phyloP scores from a whole-genome alignment of 2,797 vertebrate genomes.

The Semotilus atromaculatus region DNA sequence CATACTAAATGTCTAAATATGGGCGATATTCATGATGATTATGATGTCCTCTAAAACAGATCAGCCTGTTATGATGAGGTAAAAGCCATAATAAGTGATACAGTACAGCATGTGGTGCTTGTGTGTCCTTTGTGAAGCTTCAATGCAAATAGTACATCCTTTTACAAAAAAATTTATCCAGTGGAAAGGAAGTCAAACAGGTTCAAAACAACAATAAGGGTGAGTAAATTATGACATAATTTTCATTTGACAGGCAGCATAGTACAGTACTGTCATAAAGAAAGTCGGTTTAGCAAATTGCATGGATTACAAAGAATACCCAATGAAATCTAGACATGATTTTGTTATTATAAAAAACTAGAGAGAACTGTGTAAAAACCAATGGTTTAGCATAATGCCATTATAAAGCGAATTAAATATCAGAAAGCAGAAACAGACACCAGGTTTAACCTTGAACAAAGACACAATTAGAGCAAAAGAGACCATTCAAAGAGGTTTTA shows the following conservation, averaged over 20 bases:
- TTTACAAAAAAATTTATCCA: neutral
- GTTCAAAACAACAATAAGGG: neutral
- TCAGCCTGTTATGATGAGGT: neutral
- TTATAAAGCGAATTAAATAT: neutral
- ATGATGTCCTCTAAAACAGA: neutral
- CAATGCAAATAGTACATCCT: neutral
- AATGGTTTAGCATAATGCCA: neutral
- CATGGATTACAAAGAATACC: conserved; percentile 10
- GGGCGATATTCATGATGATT: neutral
- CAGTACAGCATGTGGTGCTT: neutral
- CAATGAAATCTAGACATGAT: neutral
- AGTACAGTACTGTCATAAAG: neutral
- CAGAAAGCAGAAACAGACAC: neutral
- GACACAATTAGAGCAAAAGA: neutral
- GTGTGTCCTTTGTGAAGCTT: neutral
- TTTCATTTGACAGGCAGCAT: too few species aligned
- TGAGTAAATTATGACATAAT: neutral
- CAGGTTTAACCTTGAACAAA: conserved; percentile 23
- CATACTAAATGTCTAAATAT: neutral
- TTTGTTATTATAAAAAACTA: neutral
- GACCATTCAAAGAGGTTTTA: neutral
- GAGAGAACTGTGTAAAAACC: neutral
- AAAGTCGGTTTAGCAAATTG: neutral
- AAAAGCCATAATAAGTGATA: neutral
- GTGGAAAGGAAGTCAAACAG: neutral